phyloP scores from a whole-genome alignment of 2,113 vertebrate species.

The Acrocephalus kingi region DNA sequence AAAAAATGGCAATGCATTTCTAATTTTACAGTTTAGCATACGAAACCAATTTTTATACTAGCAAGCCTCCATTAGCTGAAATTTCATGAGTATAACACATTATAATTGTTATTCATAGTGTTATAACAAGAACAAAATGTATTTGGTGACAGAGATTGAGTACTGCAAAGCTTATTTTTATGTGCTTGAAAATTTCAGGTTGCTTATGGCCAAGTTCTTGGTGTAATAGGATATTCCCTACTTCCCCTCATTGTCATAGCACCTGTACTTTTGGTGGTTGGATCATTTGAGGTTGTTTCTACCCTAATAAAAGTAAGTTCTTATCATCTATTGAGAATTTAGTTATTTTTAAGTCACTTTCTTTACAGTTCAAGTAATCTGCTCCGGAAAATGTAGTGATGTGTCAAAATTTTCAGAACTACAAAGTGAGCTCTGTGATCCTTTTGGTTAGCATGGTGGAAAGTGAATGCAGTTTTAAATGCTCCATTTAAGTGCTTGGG shows the following conservation, averaged over 20 bases:
- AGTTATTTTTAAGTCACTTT: background rate
- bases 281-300: constrained; percentile 91
- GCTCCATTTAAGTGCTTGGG: background rate
- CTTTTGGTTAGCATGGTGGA: background rate
- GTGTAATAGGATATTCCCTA: constrained; percentile 97
- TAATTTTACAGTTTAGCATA: background rate
- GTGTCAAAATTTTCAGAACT: background rate
- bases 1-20: background rate
- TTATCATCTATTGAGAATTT: background rate
- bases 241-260: constrained; percentile 97
- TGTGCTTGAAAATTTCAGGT: constrained; percentile 82
- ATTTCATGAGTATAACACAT: background rate
- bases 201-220: constrained; percentile 96
- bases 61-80: background rate
- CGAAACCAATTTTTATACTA: background rate
- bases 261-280: constrained; percentile 90
- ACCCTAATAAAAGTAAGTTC: constrained; percentile 93
- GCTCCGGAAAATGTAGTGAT: background rate
- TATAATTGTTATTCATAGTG: background rate
- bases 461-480: background rate
- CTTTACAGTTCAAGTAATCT: background rate
- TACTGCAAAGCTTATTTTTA: background rate
- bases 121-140: background rate
- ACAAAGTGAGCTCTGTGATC: background rate
- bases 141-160: background rate